Percentiles rank a stretch among this genome's conserved stretches.
phyloP scores from a whole-genome alignment of 2,113 vertebrate genomes.

The Micronycteris hirsuta region DNA sequence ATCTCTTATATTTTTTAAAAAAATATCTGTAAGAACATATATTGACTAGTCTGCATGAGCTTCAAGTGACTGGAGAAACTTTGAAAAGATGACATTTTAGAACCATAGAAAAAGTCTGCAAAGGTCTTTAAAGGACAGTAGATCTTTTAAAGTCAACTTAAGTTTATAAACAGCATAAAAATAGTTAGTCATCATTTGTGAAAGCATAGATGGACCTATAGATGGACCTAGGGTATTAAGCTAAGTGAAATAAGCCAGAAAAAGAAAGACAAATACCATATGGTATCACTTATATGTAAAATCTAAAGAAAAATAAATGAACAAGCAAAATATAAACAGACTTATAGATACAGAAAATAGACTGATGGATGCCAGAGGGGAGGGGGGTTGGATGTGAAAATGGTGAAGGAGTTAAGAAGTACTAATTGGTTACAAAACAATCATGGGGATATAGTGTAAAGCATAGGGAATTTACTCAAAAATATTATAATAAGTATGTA shows the following conservation, averaged over 20 bases:
- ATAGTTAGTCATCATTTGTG: neutral
- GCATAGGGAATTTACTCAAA: neutral
- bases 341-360: neutral
- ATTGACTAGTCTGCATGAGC: neutral
- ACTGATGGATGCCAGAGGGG: neutral
- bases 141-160: conserved; percentile 38
- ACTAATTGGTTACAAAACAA: neutral
- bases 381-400: neutral
- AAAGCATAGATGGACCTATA: neutral
- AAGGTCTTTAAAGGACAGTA: neutral
- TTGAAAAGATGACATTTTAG: neutral
- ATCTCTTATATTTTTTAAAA: neutral
- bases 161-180: conserved; percentile 25
- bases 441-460: neutral
- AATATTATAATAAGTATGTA: neutral
- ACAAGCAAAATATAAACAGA: neutral
- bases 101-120: neutral
- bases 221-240: neutral
- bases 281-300: neutral
- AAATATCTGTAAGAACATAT: neutral
- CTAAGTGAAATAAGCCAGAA: neutral
- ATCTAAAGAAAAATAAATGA: neutral
- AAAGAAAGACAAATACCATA: neutral
- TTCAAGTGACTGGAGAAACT: neutral
- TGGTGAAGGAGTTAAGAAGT: neutral